These are phyloP conservation scores for Microcebus murinus DNA, from an alignment of 2,113 vertebrate genomes.

Conservation along the genomic window DNA sequence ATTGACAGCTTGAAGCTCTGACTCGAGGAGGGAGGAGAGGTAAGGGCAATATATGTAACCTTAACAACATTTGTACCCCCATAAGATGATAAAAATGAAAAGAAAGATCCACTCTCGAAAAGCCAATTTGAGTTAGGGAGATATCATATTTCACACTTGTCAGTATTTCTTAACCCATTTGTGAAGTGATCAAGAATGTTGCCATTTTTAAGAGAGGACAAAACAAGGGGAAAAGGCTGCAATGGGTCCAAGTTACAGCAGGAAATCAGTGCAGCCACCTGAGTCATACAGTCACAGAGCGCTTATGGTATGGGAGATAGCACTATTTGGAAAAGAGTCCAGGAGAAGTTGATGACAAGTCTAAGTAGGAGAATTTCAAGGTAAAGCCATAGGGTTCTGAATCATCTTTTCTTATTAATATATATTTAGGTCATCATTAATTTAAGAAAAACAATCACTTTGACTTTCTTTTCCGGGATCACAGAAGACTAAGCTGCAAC, in stretches of 20 bases:
- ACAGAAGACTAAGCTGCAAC: background rate
- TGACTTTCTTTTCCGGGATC: background rate
- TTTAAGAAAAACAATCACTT: background rate
- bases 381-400: background rate
- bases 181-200: background rate
- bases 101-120: background rate
- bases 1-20: no score
- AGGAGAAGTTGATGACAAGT: background rate
- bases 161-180: background rate
- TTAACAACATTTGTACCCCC: no score
- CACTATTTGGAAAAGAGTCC: background rate
- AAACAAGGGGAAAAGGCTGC: background rate
- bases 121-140: background rate
- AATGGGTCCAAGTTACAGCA: background rate
- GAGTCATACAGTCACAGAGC: background rate
- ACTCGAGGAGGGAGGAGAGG: no score
- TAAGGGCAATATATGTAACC: no score
- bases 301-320: background rate
- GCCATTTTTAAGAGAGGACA: background rate
- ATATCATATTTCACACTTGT: background rate
- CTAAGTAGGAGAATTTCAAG: background rate
- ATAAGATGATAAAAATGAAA: no score
- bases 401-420: background rate
- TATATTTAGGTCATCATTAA: background rate
- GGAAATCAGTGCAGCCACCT: background rate